Percentiles rank a stretch among this genome's conserved stretches.
phyloP scores from a whole-genome alignment of 2,888 invertebrate species.

The Lepetodrilus schrolli region DNA sequence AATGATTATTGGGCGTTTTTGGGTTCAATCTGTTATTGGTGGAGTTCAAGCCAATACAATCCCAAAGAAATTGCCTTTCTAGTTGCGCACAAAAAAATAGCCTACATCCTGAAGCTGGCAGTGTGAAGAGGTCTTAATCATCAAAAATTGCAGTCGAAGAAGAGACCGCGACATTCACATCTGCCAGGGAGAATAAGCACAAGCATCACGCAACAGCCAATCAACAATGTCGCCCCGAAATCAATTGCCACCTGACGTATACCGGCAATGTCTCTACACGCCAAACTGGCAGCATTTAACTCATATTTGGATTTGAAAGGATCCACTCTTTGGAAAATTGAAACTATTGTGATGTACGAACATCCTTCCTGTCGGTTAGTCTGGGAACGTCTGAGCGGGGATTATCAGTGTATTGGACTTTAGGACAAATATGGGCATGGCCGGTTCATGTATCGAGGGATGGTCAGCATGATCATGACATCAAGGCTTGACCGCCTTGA shows the following conservation, averaged over 20 bases:
- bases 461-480: too few species aligned
- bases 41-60: background rate
- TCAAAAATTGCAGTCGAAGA: background rate
- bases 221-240: background rate
- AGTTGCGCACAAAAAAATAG: background rate
- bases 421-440: too few species aligned
- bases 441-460: too few species aligned
- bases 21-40: background rate
- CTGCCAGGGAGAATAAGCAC: background rate
- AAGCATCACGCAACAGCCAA: background rate
- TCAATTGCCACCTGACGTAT: background rate
- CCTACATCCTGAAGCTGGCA: background rate
- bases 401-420: too few species aligned
- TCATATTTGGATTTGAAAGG: too few species aligned
- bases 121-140: constrained; percentile 2
- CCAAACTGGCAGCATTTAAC: too few species aligned
- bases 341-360: too few species aligned
- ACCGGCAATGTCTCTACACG: too few species aligned
- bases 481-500: too few species aligned
- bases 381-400: too few species aligned
- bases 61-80: background rate
- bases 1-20: background rate
- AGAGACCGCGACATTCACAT: background rate
- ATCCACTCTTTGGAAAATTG: too few species aligned
- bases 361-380: too few species aligned